Conservation (phyloP, 2,888 invertebrate genomes). For the Lottia scabra region DNA sequence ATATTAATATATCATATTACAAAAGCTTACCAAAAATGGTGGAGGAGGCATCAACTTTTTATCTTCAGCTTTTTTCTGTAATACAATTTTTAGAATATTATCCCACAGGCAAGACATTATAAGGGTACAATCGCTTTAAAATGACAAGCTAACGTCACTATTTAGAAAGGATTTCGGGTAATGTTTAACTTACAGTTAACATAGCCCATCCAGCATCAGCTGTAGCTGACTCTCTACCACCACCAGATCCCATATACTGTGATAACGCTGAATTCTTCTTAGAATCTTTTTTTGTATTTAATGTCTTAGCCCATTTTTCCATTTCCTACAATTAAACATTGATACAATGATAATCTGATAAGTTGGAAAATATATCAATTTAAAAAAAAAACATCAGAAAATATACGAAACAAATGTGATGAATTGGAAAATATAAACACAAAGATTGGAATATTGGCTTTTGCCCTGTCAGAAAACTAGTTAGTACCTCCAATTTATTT, state of each 20-base stretch:
- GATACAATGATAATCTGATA: neutral
- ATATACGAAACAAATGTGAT: too few species aligned
- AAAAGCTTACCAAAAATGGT: constrained; percentile 41
- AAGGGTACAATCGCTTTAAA: too few species aligned
- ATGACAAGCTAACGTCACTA: too few species aligned
- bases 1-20: too few species aligned
- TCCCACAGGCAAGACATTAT: too few species aligned
- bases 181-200: constrained; percentile 68
- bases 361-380: too few species aligned
- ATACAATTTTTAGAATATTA: neutral
- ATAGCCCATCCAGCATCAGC: constrained; percentile 95
- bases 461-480: too few species aligned
- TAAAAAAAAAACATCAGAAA: too few species aligned
- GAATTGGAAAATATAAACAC: too few species aligned
- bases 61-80: constrained; percentile 44
- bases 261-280: constrained; percentile 35
- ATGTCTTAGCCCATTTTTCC: constrained; percentile 95
- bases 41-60: constrained; percentile 64
- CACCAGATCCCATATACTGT: constrained; percentile 32
- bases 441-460: too few species aligned
- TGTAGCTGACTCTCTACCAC: constrained; percentile 75
- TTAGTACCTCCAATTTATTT: too few species aligned
- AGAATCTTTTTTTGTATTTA: constrained; percentile 88
- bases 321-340: constrained; percentile 74
- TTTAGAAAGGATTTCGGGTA: too few species aligned